Conservation (phyloP, 2,113 vertebrate genomes). For the Istiophorus platypterus region DNA sequence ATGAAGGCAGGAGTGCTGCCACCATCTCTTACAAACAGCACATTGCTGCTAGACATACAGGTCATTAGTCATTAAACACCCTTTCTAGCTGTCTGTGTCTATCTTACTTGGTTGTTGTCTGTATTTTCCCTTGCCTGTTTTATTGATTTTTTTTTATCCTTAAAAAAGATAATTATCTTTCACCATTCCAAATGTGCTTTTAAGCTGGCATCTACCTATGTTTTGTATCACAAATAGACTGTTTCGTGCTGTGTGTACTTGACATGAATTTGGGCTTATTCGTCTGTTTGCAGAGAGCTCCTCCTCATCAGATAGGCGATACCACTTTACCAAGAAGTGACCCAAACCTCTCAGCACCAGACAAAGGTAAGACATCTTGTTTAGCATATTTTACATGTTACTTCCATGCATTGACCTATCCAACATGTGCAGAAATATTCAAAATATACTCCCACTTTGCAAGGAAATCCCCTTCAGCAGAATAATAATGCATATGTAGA, state of each 20-base stretch:
- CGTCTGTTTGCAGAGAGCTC: conserved; percentile 85
- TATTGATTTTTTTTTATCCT: conserved; percentile 15
- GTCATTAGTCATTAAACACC: conserved; percentile 12
- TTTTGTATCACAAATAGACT: background rate
- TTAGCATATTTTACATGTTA: background rate
- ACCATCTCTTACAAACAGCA: conserved; percentile 12
- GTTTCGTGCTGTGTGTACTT: background rate
- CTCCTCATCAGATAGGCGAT: conserved; percentile 92
- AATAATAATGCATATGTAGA: background rate
- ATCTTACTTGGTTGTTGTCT: background rate
- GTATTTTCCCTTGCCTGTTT: background rate
- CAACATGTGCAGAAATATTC: background rate
- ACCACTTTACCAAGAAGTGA: conserved; percentile 93
- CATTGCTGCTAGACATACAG: background rate
- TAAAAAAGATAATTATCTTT: conserved; percentile 26
- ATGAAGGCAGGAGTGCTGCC: background rate
- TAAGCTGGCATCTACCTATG: background rate
- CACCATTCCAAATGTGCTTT: background rate
- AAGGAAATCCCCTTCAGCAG: background rate
- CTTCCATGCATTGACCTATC: background rate
- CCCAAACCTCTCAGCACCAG: conserved; percentile 91
- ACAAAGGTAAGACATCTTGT: conserved; percentile 88
- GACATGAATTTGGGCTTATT: conserved; percentile 3
- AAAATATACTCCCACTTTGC: background rate
- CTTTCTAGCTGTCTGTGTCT: background rate